Base-by-base conservation (phyloP, 1,140 invertebrate species). In the Holcopasites calliopsidis region DNA sequence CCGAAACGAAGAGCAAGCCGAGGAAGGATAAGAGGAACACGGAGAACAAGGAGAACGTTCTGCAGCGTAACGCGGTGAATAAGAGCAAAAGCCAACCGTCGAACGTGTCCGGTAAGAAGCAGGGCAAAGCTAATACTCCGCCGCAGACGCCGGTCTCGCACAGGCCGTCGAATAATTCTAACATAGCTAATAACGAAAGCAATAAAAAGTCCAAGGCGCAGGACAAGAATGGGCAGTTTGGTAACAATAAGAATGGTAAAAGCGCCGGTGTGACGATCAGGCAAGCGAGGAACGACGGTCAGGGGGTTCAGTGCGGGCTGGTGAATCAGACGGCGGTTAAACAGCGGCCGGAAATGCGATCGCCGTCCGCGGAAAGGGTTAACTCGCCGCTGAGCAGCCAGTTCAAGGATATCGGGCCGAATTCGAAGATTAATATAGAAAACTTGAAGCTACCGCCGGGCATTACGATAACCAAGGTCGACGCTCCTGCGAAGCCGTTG, bases 381-480 rank as follows among this genome's bases (percentile, higher is more conserved):
- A 85, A 72, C 40, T 60, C 79, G 1, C 85, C 85, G 0, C 42
- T 88, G 13, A 90, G 86, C 35, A 89, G 71, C 31, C 86, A 91
- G 44, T 85, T 88, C n/a, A 90, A 88, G 40, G 88, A 91, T 21
- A 80, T 88, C 7, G 76, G 80, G 0, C 66, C 71, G 33, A 85
- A 85, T 50, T 79, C 88, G 0, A 91, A 88, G 49, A 91, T 92
- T 23, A 89, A 89, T 68, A 91, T 96, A 75, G 95, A 95, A 40
- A 95, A 95, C 86, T 87, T 97, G 1, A 94, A 93, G 52, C 89
- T 97, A 72, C 96, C 96, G 2, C 96, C 96, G 8, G 96, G 95
- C 7, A 97, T 97, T 31, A 97, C 96, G 3, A 94, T 97, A 49
- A 97, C 96, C 0, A 94, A 96, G 82, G 95, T 97, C 0, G 95